Evolutionary conservation across 35 echinoderm and acorn worm species (phyloP), one percentile per base, ranked within the genome.

Genomic region (Lytechinus pictus): DNA sequence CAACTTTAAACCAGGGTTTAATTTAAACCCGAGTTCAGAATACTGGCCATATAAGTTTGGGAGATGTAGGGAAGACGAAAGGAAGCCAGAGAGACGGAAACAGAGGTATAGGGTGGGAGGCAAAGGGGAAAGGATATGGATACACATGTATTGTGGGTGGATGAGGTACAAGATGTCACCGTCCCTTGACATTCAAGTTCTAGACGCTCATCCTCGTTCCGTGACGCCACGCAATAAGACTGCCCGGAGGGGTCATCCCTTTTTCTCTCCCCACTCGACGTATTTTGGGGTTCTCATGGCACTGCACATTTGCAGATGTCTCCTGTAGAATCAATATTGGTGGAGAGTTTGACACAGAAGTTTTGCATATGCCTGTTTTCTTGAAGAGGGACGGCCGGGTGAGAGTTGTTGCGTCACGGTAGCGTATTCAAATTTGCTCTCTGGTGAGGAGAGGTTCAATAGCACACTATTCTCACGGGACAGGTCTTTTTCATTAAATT

Each of bases 271-370:
- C 28, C 88, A 52, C 28, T 54, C 88, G 10, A 90, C 88, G 52
- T 90, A 21, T 52, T 44, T 79, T 79, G 66, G 33, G 66, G 66
- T 79, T 79, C 66, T 79, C 66, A 79, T 79, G 66, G 16, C 52
- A 90, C 27, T 90, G 88, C 88, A 90, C 88, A 54, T 90, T 28
- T 90, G 52, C 88, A 90, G 88, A 90, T 90, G 88, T 90, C 27
- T 13, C 52, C 29, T 54, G 33, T 54, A 52, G 11, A 90, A 90
- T 90, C 88, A 90, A 90, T 90, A 90, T 90, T 52, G 52, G 88
- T 90, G 28, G 66, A 79, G 66, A 79, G 66, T 24, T 24, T 24
- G 66, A 24, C 66, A 24, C 66, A 8, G 66, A 79, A 24, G 16
- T 79, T 79, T 79, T 79, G 66, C 66, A 79, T 79, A 79, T 79